These are phyloP conservation scores for Drosophila stalkeri DNA, from an alignment of 2,888 invertebrate species.

Conservation along the genomic window DNA sequence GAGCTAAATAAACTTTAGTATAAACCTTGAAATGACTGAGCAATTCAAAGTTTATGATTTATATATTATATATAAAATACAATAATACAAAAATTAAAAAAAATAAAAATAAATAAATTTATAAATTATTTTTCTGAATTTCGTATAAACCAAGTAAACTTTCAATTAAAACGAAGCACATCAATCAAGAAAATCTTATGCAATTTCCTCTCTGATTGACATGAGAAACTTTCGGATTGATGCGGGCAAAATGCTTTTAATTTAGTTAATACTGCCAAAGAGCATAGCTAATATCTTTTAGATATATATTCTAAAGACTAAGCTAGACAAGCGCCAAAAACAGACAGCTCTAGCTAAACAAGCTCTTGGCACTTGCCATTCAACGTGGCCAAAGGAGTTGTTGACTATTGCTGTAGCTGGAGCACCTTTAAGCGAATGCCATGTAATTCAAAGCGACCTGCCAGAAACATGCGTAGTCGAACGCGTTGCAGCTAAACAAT, in stretches of 20 bases:
- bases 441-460: slow-evolving; percentile 53
- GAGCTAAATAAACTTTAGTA: not conserved
- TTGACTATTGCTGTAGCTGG: not conserved
- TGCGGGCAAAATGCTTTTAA: slow-evolving; percentile 28
- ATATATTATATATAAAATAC: no score
- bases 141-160: no score
- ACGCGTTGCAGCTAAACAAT: slow-evolving; percentile 67
- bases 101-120: no score
- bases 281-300: slow-evolving; percentile 21
- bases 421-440: slow-evolving; percentile 51
- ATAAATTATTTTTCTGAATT: no score
- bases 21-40: no score
- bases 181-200: slow-evolving; percentile 14
- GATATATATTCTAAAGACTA: slow-evolving; percentile 6
- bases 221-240: slow-evolving; percentile 15
- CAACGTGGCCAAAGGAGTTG: not conserved
- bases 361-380: slow-evolving; percentile 11
- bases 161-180: not conserved
- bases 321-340: slow-evolving; percentile 48
- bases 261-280: slow-evolving; percentile 33
- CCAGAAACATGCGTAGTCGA: slow-evolving; percentile 66
- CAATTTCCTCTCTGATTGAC: slow-evolving; percentile 12
- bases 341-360: slow-evolving; percentile 35
- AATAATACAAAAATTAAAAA: no score
- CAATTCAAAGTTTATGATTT: no score